Evolutionary conservation across 2,113 vertebrate genomes (phyloP).

Genomic region (Sturnira hondurensis): DNA sequence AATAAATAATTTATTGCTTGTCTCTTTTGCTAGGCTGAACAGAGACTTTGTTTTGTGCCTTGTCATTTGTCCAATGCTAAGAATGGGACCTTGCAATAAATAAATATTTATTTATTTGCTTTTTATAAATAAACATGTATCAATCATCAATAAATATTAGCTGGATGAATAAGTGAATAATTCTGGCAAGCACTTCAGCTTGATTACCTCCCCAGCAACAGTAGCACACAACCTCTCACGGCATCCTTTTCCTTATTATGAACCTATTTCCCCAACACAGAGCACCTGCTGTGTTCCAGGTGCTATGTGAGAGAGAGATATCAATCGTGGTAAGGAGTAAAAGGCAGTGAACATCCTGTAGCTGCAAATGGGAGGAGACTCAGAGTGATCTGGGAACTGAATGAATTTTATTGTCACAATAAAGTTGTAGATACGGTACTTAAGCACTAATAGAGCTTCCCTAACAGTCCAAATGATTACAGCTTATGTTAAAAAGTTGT

Average conservation of each 20-base stretch:
- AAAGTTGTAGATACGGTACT: background rate
- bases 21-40: background rate
- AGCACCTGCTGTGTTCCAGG: background rate
- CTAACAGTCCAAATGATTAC: background rate
- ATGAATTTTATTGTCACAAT: background rate
- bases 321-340: background rate
- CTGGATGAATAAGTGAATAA: background rate
- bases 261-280: background rate
- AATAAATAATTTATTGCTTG: background rate
- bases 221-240: background rate
- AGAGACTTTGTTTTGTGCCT: background rate
- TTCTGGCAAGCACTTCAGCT: background rate
- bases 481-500: background rate
- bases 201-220: background rate
- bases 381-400: background rate
- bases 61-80: background rate
- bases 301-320: background rate
- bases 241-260: background rate
- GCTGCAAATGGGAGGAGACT: background rate
- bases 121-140: background rate
- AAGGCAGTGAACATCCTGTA: background rate
- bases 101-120: background rate
- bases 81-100: background rate
- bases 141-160: background rate
- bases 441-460: background rate